Evolutionary conservation across 2,113 vertebrate genomes (phyloP), one percentile per base, ranked within the genome.

Genomic region (Anhinga rufa): DNA sequence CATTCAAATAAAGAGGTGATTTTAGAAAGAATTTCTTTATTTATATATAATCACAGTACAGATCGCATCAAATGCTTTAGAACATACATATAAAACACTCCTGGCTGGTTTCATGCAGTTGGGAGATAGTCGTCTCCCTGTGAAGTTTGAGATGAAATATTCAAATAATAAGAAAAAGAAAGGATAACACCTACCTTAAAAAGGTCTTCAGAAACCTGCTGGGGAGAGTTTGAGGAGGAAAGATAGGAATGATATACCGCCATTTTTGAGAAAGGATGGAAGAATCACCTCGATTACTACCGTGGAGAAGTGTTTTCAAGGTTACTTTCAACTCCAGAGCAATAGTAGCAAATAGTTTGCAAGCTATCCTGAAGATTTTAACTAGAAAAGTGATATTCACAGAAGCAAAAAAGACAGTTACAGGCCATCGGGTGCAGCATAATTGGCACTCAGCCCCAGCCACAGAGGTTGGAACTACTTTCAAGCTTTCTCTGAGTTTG

Each of bases 311-410:
- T 58, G 82, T 96, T 97, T 96, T 76, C 90, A 95, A 96, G 82
- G 95, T 94, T 95, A 85, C 66, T 98, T 96, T 92, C 92, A 94
- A 97, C 58, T 86, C 91, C 77, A 74, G 72, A 92, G 79, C 84
- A 92, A 82, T 83, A 94, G 93, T 58, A 95, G 54, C 72, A 96
- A 97, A 86, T 69, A 96, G 57, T 89, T 98, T 96, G 81, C 75
- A 93, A 95, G 88, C 57, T 42, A 86, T 82, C 60, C 51, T 65
- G 95, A 78, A 82, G 86, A 92, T 89, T 84, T 88, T 93, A 92
- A 92, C 91, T 82, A 88, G 93, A 96, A 84, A 97, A 89, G 88
- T 76, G 88, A 94, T 94, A 96, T 93, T 96, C 96, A 97, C 72
- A 93, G 90, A 72, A 92, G 90, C 42, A 93, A 94, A 97, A 95